phyloP scores from a whole-genome alignment of 2,113 vertebrate genomes.

The Silurus glanis region DNA sequence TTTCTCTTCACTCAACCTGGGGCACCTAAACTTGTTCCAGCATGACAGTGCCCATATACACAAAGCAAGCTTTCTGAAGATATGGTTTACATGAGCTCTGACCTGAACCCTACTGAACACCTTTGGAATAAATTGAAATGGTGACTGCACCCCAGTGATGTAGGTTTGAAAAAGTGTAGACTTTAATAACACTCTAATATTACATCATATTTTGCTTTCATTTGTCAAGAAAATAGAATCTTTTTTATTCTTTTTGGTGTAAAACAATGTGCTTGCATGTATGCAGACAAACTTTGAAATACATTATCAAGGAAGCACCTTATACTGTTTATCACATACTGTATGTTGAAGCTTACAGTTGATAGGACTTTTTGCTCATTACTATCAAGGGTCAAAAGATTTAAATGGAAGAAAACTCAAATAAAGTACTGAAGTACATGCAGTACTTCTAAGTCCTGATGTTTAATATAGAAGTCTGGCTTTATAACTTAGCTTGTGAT shows the following conservation, averaged over 20 bases:
- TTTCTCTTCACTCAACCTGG: too few relatives aligned
- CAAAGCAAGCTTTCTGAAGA: too few relatives aligned
- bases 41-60: too few relatives aligned
- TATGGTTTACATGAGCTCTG: too few relatives aligned
- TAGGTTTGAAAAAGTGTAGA: too few relatives aligned
- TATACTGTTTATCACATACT: neutral
- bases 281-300: neutral
- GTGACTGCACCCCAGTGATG: too few relatives aligned
- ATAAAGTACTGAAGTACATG: neutral
- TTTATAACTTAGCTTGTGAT: neutral
- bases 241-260: neutral
- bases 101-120: too few relatives aligned
- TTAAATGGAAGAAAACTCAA: neutral
- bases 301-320: neutral
- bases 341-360: neutral
- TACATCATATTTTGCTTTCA: neutral
- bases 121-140: too few relatives aligned
- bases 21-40: too few relatives aligned
- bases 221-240: neutral
- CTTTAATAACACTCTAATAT: neutral
- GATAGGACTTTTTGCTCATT: too few relatives aligned
- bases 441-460: neutral
- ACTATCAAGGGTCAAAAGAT: neutral
- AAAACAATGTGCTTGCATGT: neutral
- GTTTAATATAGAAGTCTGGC: neutral